These are phyloP conservation scores for Xenops minutus DNA, from an alignment of 2,797 vertebrate species.

Conservation along the genomic window DNA sequence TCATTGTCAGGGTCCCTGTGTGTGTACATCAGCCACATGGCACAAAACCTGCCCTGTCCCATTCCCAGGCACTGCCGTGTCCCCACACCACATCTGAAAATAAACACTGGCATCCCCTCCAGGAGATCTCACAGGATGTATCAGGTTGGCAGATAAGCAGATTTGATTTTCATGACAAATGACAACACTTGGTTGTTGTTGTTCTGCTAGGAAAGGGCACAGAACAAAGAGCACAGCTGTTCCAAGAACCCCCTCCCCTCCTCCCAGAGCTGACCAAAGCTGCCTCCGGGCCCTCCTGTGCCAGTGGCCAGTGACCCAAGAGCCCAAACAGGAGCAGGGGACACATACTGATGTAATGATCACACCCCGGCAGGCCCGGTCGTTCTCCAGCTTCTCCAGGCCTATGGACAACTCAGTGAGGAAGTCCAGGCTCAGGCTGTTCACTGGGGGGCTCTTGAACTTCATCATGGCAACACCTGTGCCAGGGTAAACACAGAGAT, in stretches of 20 bases:
- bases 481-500: not conserved
- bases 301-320: not conserved
- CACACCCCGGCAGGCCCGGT: conserved; percentile 85
- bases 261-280: not conserved
- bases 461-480: conserved; percentile 85
- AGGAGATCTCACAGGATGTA: not conserved
- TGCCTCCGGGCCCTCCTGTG: accelerated
- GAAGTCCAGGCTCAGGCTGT: conserved; percentile 89
- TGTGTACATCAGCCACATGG: not conserved
- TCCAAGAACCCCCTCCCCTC: not conserved
- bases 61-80: not conserved
- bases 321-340: accelerated
- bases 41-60: not conserved
- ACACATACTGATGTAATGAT: conserved; percentile 87
- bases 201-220: not conserved
- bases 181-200: not conserved
- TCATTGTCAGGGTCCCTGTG: not conserved
- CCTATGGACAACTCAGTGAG: conserved; percentile 87
- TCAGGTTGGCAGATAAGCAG: not conserved
- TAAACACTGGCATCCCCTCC: not conserved
- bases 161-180: not conserved
- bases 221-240: not conserved
- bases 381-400: conserved; percentile 91
- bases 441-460: conserved; percentile 89
- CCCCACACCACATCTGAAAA: not conserved